Base-by-base conservation (phyloP, 1,140 invertebrate species). In the Rhagoletis pomonella region DNA sequence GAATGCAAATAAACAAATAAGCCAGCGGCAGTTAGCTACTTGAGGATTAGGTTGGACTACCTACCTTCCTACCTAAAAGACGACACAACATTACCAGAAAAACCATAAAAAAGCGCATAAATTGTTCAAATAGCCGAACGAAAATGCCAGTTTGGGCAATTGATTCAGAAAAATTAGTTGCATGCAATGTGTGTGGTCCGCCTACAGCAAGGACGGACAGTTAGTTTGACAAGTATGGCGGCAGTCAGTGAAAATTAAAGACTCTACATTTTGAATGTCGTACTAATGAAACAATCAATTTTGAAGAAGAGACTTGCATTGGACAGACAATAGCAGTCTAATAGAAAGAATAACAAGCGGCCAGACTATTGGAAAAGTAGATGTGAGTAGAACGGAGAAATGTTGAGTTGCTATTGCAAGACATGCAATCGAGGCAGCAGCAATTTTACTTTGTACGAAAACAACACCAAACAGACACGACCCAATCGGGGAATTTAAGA, bases 261-360 rank as follows among this genome's bases (percentile, higher is more conserved):
- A 58, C 73, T 55, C 12, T 62, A n/a, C 47, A 81, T 6, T 55
- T 19, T 6, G 47, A 19, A 55, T 55, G 42, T 12, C 42, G 42
- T 44, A 73, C 67, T 73, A 73, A 73, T 73, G 67, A 73, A 73
- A 73, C 67, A 73, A 73, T 73, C 67, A n/a, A 81, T 19, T 4
- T 62, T 4, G 60, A 62, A 9, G n/a, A 55, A 81, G 29, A 50
- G n/a, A 81, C 7, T 47, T 73, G 42, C 14, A 73, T 29, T 47
- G 39, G 69, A 47, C 44, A 73, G 42, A 3, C 42, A 73, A 73
- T 19, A 19, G 64, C 14, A 50, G 4, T 47, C 5, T 58, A 81
- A 81, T 81, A 9, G 47, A 55, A 81, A 81, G 47, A n/a, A 81
- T 55, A 19, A 81, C 14, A 55, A n/a, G 55, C 47, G n/a, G n/a